Base-by-base conservation (phyloP, 2,888 invertebrate species). In the Dicyrtomina minuta region DNA sequence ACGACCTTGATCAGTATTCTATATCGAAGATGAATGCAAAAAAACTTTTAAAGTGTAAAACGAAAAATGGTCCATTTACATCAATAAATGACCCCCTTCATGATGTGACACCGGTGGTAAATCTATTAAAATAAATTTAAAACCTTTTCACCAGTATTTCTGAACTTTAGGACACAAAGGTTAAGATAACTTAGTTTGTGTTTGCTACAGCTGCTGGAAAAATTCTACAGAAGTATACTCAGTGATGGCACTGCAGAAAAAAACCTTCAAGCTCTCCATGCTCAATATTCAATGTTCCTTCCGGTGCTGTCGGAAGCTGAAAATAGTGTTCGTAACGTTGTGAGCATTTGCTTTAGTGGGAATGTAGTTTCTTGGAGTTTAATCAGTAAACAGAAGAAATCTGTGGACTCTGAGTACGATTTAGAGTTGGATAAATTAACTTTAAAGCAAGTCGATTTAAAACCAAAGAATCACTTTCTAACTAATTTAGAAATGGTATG, bases 311-410 rank as follows among this genome's bases (percentile, higher is more conserved):
- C 43, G 4, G 43, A 68, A 12, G 49, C 68, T 62, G 68, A 70
- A 17, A 20, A 53, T 0, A 20, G 51, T 15, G 59, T 56, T 24
- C n/a, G 17, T 15, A 68, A 46, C 8, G 73, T 70, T 17, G 17
- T 75, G 49, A 75, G 77, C 56, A 44, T 77, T 4, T 62, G 60
- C 17, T 58, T 73, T 17, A 59, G 55, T 24, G 74, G 71, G 24
- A 70, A 68, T 33, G 56, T 41, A 22, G 39, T 75, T 22, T 68
- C 71, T 2, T 73, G 72, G 71, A 65, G 70, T 20, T 44, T 66
- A 8, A 66, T 73, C n/a, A 13, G 65, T 0, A 66, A 73, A 17
- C 17, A 17, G n/a, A 2, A n/a, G 2, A 13, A 43, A 15, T 33
- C 4, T 33, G 39, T 41, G 5, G 39, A n/a, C 13, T 4, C 39